Conservation (phyloP, 35 echinoderm and acorn worm species). For the Amphiura filiformis region DNA sequence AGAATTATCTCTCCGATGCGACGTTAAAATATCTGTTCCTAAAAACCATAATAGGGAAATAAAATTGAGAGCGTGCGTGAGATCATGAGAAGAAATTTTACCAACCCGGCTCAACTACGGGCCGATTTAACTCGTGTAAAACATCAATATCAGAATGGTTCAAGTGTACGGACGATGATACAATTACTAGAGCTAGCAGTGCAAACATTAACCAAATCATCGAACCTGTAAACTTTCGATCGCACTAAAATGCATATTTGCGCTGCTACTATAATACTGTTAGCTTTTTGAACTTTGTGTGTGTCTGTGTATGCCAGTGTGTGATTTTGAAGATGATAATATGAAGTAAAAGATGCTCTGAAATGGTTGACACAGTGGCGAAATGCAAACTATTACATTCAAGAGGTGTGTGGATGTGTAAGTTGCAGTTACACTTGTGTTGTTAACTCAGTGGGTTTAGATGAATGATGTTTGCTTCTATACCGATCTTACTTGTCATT, state of each 20-base stretch:
- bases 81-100: background rate
- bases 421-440: background rate
- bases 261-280: background rate
- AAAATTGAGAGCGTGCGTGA: background rate
- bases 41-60: background rate
- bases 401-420: background rate
- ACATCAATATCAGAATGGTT: background rate
- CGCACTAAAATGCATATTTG: conserved; percentile 6
- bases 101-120: background rate
- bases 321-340: background rate
- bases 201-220: background rate
- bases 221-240: background rate
- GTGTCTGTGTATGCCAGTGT: background rate
- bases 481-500: background rate
- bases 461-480: background rate
- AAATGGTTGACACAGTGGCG: background rate
- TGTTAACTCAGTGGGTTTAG: background rate
- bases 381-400: background rate
- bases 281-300: conserved; percentile 3
- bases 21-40: background rate
- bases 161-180: background rate
- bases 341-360: background rate
- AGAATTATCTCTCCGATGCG: background rate
- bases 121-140: background rate
- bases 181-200: background rate